Evolutionary conservation across 1,140 invertebrate genomes (phyloP).

Genomic region (Euwallacea similis): DNA sequence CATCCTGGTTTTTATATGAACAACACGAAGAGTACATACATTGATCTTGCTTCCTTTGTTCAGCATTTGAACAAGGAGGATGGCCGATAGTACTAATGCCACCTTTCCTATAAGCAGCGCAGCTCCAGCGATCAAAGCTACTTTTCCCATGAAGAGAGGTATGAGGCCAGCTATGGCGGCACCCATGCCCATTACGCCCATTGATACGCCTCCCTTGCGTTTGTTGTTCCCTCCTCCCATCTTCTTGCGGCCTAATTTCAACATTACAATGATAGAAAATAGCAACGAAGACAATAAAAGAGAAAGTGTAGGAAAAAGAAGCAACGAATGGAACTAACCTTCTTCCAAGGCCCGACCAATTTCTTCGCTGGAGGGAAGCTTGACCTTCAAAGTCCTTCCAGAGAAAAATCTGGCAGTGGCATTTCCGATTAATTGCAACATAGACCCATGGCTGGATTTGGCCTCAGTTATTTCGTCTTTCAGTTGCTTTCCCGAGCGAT

Average conservation of each 20-base stretch:
- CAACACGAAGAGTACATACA: neutral
- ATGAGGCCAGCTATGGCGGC: constrained; percentile 69
- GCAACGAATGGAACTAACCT: constrained; percentile 46
- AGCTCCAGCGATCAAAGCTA: constrained; percentile 72
- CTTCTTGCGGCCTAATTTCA: constrained; percentile 14
- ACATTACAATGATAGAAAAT: neutral
- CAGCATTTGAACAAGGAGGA: constrained; percentile 69
- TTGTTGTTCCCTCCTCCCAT: constrained; percentile 19
- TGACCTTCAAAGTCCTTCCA: constrained; percentile 63
- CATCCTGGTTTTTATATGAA: neutral
- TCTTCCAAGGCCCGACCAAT: constrained; percentile 63
- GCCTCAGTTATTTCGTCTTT: constrained; percentile 53
- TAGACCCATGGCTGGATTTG: constrained; percentile 53
- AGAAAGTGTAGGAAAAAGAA: too few species aligned
- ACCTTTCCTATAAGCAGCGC: constrained; percentile 74
- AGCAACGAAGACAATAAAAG: too few species aligned
- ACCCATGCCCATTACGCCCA: constrained; percentile 60
- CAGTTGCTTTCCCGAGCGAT: constrained; percentile 34
- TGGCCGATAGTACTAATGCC: constrained; percentile 68
- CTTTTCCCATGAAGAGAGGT: constrained; percentile 67
- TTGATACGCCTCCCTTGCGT: constrained; percentile 64
- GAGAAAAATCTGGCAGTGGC: constrained; percentile 60
- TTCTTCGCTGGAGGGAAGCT: constrained; percentile 55
- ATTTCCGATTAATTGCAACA: constrained; percentile 59
- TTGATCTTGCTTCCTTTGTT: constrained; percentile 9